Conservation (phyloP, 2,888 invertebrate species). For the Conomelus anceps region DNA sequence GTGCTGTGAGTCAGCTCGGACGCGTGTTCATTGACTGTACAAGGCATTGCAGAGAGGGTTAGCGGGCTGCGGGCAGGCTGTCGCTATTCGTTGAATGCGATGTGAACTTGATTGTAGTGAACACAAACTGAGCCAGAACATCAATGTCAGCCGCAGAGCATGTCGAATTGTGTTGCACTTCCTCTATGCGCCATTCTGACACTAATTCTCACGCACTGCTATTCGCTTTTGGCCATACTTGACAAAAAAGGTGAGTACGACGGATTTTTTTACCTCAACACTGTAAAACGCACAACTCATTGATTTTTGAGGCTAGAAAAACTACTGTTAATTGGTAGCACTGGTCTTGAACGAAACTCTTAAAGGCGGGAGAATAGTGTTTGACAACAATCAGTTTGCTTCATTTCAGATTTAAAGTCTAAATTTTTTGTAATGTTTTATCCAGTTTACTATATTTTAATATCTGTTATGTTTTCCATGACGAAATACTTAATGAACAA, state of each 20-base stretch:
- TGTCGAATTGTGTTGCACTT: not conserved
- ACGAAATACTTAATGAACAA: no score
- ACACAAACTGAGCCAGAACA: not conserved
- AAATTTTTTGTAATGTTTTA: no score
- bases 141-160: not conserved
- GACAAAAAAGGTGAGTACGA: constrained; percentile 30
- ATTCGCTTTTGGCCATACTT: constrained; percentile 28
- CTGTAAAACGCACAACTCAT: no score
- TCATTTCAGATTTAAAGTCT: no score
- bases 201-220: constrained; percentile 30
- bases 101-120: not conserved
- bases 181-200: not conserved
- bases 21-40: no score
- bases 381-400: not conserved
- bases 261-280: not conserved
- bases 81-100: not conserved
- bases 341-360: no score
- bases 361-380: not conserved
- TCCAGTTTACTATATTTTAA: no score
- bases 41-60: no score
- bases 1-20: no score
- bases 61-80: no score
- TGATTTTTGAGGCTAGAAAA: not conserved
- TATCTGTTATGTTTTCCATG: no score
- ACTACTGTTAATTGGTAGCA: no score